Base-by-base conservation (phyloP, 1,140 invertebrate genomes). In the Campoletis sonorensis region DNA sequence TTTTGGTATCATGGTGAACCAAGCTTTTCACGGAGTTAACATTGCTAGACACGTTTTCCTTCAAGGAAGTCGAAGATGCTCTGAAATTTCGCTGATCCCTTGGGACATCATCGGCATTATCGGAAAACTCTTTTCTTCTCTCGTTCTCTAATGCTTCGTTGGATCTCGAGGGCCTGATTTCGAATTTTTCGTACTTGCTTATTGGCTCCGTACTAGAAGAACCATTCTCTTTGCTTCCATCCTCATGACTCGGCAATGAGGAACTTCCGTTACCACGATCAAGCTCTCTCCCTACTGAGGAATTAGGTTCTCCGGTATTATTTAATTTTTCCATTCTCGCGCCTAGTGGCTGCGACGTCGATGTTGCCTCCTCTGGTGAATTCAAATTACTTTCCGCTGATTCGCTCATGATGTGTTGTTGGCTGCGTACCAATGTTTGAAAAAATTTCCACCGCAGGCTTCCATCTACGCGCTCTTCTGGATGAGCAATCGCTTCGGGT, bases 111-210 rank as follows among this genome's bases (percentile, higher is more conserved):
- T 8, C 10, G 10, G 21, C 61, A 64, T 78, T 78, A 78, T 78
- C 67, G 33, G 76, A 64, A 78, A 78, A 78, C 76, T 78, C 76
- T 11, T n/a, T 23, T 26, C 61, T 78, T 45, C 33, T 45, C 4
- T 13, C 21, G 18, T 30, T 8, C 16, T 7, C 18, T 10, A 45
- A 67, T n/a, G 11, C 21, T 61, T 45, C 76, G n/a, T 13, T 23
- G 1, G 67, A 30, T 21, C 58, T 40, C 26, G 54, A 10, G 4
- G 33, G 33, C n/a, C 7, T 51, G 30, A 18, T 16, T 77, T 4
- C 76, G 30, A 27, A 4, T n/a, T 37, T 64, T 18, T 40, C 33
- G 10, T 23, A n/a, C 8, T 23, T 33, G 33, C 27, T 40, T 33
- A n/a, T 30, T 37, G 30, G 27, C 37, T 11, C 21, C 54, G 30